phyloP scores from a whole-genome alignment of 2,113 vertebrate species.

The Scophthalmus maximus region DNA sequence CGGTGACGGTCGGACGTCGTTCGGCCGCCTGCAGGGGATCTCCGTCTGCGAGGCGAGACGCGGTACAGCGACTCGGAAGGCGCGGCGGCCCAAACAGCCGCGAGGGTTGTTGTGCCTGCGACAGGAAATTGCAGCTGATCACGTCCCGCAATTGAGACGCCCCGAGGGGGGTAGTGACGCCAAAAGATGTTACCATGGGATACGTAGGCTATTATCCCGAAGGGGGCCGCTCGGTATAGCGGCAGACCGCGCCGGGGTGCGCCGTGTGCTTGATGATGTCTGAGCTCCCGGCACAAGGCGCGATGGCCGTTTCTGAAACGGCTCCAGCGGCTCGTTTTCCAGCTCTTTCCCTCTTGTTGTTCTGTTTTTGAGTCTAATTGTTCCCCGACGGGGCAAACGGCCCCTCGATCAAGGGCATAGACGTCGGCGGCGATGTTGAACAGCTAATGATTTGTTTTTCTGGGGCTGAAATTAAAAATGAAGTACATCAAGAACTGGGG shows the following conservation, averaged over 20 bases:
- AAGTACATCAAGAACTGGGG: neutral
- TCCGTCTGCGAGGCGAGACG: slow-evolving; percentile 16
- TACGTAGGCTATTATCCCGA: slow-evolving; percentile 25
- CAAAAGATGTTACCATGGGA: slow-evolving; percentile 50
- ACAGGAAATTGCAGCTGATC: slow-evolving; percentile 60
- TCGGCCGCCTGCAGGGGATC: slow-evolving; percentile 10
- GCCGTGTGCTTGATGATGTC: slow-evolving; percentile 17
- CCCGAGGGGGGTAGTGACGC: slow-evolving; percentile 40
- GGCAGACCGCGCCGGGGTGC: neutral
- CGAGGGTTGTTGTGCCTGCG: slow-evolving; percentile 34
- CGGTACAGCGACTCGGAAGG: slow-evolving; percentile 29
- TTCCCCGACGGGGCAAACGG: slow-evolving; percentile 45
- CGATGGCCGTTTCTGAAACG: slow-evolving; percentile 11
- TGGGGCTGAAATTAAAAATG: slow-evolving; percentile 21
- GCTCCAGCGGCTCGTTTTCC: slow-evolving; percentile 28
- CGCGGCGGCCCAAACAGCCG: slow-evolving; percentile 36
- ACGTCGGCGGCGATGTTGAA: slow-evolving; percentile 30
- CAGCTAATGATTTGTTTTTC: slow-evolving; percentile 62
- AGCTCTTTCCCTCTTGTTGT: slow-evolving; percentile 20
- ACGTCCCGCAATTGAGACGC: slow-evolving; percentile 47
- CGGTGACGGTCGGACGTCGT: slow-evolving; percentile 2
- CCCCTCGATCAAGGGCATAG: slow-evolving; percentile 51
- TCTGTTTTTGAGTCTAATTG: slow-evolving; percentile 55
- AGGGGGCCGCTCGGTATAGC: neutral
- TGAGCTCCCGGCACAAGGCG: slow-evolving; percentile 12